Evolutionary conservation across 2,113 vertebrate species (phyloP).

Genomic region (Ptilonorhynchus violaceus): DNA sequence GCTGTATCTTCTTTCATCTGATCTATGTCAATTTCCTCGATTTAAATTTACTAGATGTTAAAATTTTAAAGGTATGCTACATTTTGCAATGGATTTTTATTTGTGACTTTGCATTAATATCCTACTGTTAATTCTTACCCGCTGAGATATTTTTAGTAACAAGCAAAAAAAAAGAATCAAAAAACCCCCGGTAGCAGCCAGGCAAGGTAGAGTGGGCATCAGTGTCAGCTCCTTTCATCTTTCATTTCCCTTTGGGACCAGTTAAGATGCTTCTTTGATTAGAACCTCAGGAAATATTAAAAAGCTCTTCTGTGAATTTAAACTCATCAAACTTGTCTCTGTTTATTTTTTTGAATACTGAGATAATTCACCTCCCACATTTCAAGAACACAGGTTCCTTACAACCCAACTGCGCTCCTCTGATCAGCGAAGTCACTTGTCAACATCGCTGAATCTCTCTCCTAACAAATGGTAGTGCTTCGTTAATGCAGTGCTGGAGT

Average conservation of each 20-base stretch:
- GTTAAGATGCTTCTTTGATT: slow-evolving; percentile 77
- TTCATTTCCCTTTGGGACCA: slow-evolving; percentile 70
- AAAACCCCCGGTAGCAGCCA: background rate
- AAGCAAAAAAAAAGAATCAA: background rate
- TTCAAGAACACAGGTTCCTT: slow-evolving; percentile 32
- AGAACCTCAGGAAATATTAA: slow-evolving; percentile 76
- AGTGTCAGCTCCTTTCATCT: slow-evolving; percentile 72
- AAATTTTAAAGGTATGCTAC: slow-evolving; percentile 69
- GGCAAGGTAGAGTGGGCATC: slow-evolving; percentile 66
- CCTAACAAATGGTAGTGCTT: slow-evolving; percentile 17
- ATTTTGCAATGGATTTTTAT: slow-evolving; percentile 49
- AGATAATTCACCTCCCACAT: slow-evolving; percentile 42
- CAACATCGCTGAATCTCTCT: slow-evolving; percentile 42
- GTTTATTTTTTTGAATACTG: slow-evolving; percentile 60
- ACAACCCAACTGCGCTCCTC: slow-evolving; percentile 29
- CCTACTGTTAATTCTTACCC: slow-evolving; percentile 59
- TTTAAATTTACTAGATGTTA: slow-evolving; percentile 76
- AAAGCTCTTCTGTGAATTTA: slow-evolving; percentile 68
- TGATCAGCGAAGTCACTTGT: slow-evolving; percentile 63
- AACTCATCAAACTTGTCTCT: slow-evolving; percentile 72
- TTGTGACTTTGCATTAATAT: slow-evolving; percentile 65
- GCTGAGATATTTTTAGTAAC: slow-evolving; percentile 70
- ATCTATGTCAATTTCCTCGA: slow-evolving; percentile 77
- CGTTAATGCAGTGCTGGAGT: slow-evolving; percentile 33
- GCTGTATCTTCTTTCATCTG: slow-evolving; percentile 77